These are phyloP conservation scores for Spilosoma lubricipeda DNA, from an alignment of 2,888 invertebrate genomes.

Conservation along the genomic window DNA sequence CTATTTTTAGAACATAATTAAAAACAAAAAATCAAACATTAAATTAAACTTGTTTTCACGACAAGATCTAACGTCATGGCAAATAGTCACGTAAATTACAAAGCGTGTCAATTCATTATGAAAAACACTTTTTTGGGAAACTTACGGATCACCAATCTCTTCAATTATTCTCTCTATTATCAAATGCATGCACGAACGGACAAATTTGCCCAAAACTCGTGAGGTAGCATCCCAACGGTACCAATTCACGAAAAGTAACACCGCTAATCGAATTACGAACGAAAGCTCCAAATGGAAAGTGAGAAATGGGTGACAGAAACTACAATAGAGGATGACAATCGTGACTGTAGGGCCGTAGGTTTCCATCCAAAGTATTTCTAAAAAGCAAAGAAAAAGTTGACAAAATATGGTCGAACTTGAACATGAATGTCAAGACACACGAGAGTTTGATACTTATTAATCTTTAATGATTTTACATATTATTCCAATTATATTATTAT, in stretches of 20 bases:
- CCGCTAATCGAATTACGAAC: conserved; percentile 68
- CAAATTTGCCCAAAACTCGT: conserved; percentile 59
- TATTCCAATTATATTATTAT: no score
- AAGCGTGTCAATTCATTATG: conserved; percentile 13
- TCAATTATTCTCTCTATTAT: conserved; percentile 29
- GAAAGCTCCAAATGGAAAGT: conserved; percentile 55
- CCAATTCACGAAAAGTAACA: conserved; percentile 60
- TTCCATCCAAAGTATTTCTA: conserved; percentile 8
- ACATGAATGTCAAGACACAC: not conserved
- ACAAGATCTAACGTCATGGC: conserved; percentile 7
- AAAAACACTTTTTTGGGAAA: conserved; percentile 35
- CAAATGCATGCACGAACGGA: conserved; percentile 61
- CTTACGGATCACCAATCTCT: conserved; percentile 33
- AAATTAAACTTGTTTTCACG: not conserved
- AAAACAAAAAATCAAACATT: no score
- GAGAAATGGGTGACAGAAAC: conserved; percentile 46
- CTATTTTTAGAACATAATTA: not conserved
- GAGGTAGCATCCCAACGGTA: conserved; percentile 56
- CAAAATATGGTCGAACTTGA: conserved; percentile 1
- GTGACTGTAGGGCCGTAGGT: conserved; percentile 18
- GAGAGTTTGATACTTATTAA: not conserved
- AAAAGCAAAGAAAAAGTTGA: conserved; percentile 19
- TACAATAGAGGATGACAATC: conserved; percentile 30
- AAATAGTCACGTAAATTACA: conserved; percentile 20
- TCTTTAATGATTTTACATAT: no score